Evolutionary conservation across 2,888 invertebrate species (phyloP), one percentile per base, ranked within the genome.

Genomic region (Chelonus formosanus): DNA sequence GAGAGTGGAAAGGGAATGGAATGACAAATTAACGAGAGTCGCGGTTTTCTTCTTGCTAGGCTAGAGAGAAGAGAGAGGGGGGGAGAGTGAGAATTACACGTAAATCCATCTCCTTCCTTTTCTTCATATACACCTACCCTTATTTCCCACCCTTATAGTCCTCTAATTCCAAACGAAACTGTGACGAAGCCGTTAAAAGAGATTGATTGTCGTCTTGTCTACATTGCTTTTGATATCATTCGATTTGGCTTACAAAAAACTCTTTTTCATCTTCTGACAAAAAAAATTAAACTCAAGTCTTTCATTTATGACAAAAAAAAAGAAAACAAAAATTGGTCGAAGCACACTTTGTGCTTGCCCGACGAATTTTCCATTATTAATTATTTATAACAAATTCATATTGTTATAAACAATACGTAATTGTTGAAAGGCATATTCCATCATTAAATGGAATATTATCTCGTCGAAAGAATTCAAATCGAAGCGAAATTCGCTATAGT

Each of bases 1-100:
- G 65, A 54, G 61, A 35, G 35, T 8, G 34, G 62, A 66, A 63
- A 60, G 67, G 70, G 65, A 68, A 63, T 64, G 67, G 72, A 71
- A 75, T 80, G 78, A 80, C 78, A 79, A 79, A 80, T 80, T 79
- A 76, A 77, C 74, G 74, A 74, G 20, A 20, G 73, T 68, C 72
- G 74, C 70, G 75, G 74, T 76, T 75, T 74, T 76, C 73, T 74
- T 66, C 64, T 61, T 53, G 54, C 66, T 67, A 72, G 70, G 20
- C 69, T 70, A 32, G 59, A 65, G 56, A 50, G 54, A 20, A 20
- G 20, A 20, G 20, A 53, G 56, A 56, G 31, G 65, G 4, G 40
- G 40, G 40, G 40, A 64, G 35, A 34, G 35, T 48, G 59, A 36
- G 43, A 48, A 40, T 32, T 40, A 31, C 55, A 68, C 62, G 71